Percentiles rank a stretch among this genome's conserved stretches.
These are phyloP conservation scores for Eretmocerus hayati DNA, from an alignment of 2,888 invertebrate genomes.

Conservation along the genomic window DNA sequence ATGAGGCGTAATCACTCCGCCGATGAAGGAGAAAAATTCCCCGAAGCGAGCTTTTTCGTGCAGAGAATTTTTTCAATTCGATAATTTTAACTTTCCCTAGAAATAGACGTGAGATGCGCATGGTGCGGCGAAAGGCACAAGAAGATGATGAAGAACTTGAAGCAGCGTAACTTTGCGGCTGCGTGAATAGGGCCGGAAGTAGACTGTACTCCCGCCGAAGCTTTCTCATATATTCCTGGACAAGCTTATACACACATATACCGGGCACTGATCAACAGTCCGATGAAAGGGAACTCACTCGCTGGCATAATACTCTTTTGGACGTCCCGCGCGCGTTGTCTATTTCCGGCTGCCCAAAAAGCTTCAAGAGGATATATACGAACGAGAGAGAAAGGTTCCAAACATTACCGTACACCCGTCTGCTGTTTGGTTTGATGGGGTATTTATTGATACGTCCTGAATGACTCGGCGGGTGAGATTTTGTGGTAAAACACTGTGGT, in stretches of 20 bases:
- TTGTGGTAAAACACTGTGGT: too few relatives aligned
- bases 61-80: neutral
- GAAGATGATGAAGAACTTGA: neutral
- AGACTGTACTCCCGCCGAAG: too few relatives aligned
- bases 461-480: too few relatives aligned
- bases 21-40: conserved; percentile 1
- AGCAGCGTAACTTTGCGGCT: neutral
- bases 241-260: neutral
- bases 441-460: too few relatives aligned
- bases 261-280: neutral
- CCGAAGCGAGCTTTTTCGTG: conserved; percentile 1
- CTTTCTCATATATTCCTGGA: too few relatives aligned
- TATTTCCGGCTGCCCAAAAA: too few relatives aligned
- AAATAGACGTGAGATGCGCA: conserved; percentile 9
- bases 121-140: conserved; percentile 4
- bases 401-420: too few relatives aligned
- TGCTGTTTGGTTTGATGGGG: too few relatives aligned
- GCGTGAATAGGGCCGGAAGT: conserved; percentile 16
- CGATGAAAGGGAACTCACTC: neutral
- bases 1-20: conserved; percentile 1
- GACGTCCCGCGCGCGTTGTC: too few relatives aligned
- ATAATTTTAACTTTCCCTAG: conserved; percentile 17
- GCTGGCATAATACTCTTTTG: too few relatives aligned
- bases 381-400: too few relatives aligned
- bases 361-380: too few relatives aligned